These are phyloP conservation scores for Apodemia duryi DNA, from an alignment of 2,888 invertebrate genomes.

Conservation along the genomic window DNA sequence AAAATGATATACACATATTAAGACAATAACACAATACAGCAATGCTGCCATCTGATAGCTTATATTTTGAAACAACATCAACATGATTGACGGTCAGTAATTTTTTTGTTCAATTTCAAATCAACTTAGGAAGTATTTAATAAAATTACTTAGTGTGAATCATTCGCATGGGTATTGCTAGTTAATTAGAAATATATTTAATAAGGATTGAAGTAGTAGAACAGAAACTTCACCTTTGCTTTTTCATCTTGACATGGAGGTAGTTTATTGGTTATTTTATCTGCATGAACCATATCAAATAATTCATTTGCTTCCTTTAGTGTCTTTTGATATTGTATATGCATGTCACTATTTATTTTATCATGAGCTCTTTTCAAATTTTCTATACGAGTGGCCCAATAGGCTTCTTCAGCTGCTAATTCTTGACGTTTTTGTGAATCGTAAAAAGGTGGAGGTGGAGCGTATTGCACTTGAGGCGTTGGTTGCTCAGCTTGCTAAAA, in stretches of 20 bases:
- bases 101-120: no score
- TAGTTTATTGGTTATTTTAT: slow-evolving; percentile 56
- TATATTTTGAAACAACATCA: no score
- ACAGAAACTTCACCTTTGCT: slow-evolving; percentile 51
- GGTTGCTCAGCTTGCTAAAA: slow-evolving; percentile 57
- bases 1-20: no score
- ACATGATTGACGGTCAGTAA: no score
- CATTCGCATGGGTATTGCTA: no score
- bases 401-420: slow-evolving; percentile 62
- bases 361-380: slow-evolving; percentile 63
- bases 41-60: no score
- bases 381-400: slow-evolving; percentile 68
- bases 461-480: slow-evolving; percentile 44
- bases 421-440: slow-evolving; percentile 51
- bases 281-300: slow-evolving; percentile 52
- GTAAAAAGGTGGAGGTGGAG: slow-evolving; percentile 45
- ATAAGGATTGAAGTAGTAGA: neutral
- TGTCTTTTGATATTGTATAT: slow-evolving; percentile 64
- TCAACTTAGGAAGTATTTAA: no score
- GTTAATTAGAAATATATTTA: neutral
- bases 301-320: slow-evolving; percentile 66
- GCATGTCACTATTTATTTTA: slow-evolving; percentile 64
- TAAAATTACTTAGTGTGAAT: no score
- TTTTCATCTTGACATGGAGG: slow-evolving; percentile 71
- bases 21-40: no score